Evolutionary conservation across 2,888 invertebrate genomes (phyloP).

Genomic region (Aleiodes alternator): DNA sequence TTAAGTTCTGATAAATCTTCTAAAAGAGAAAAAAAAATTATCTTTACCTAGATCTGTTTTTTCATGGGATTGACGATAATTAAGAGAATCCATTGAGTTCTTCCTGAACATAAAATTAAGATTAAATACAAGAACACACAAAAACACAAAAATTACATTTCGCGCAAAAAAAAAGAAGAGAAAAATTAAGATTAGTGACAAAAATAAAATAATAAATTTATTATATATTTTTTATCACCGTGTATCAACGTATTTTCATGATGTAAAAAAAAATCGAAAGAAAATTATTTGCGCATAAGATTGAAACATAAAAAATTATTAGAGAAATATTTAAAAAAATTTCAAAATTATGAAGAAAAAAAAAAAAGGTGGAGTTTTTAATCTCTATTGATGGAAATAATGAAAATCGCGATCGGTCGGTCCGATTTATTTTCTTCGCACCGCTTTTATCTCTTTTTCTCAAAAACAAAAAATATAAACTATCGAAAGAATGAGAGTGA

Average conservation of each 20-base stretch:
- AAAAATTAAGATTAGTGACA: conserved; percentile 29
- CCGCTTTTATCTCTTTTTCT: conserved; percentile 43
- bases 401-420: conserved; percentile 44
- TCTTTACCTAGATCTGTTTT: background rate
- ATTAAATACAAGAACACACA: conserved; percentile 32
- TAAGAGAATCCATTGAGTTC: conserved; percentile 18
- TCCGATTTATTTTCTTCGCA: conserved; percentile 44
- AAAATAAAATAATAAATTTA: conserved; percentile 29
- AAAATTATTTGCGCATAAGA: conserved; percentile 43
- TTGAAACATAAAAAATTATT: conserved; percentile 36
- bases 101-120: conserved; percentile 39
- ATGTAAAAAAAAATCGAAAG: background rate
- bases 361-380: conserved; percentile 17
- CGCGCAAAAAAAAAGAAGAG: conserved; percentile 30
- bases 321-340: conserved; percentile 4
- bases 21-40: background rate
- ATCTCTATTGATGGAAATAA: conserved; percentile 20
- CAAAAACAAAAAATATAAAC: background rate
- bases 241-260: conserved; percentile 41
- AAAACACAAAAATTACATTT: conserved; percentile 11
- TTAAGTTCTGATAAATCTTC: conserved; percentile 21
- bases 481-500: background rate
- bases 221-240: conserved; percentile 48
- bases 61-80: conserved; percentile 1
- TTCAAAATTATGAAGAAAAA: background rate